Base-by-base conservation (phyloP, 2,888 invertebrate species). In the Harpalus rubripes region DNA sequence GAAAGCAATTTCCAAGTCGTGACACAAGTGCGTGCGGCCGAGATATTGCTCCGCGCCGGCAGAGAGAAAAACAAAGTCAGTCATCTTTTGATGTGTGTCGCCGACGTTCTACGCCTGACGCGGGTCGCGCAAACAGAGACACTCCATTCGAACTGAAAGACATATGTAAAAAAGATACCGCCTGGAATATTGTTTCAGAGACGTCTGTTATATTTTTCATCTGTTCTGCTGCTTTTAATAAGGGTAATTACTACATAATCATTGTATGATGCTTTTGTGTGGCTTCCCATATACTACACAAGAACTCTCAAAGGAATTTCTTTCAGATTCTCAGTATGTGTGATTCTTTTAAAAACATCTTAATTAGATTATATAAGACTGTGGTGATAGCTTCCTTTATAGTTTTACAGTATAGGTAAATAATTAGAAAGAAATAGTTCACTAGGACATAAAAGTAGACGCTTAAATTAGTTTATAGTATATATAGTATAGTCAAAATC, bases 11-110 rank as follows among this genome's bases (percentile, higher is more conserved):
- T 74, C 16, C 74, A 74, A 74, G 74, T 22, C 52, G 74, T 74
- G 74, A 74, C 74, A 74, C 44, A 52, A 74, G 18, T 74, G 44
- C 74, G 74, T 74, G 44, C 74, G 74, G 74, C 52, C 74, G 74
- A 74, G 74, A 74, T 74, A 74, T 74, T 74, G 56, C 74, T 56
- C 56, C 16, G 63, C 12, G 63, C 10, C 22, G 26, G 15, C 44
- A 26, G 44, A 74, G 44, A 74, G 74, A 74, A 74, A 74, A 74
- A 74, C 74, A 74, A 74, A 74, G 74, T 74, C 74, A 74, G 74
- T 74, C 74, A 74, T 74, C 74, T 74, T 72, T 74, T 74, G 74
- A 74, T 74, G 74, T 74, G 74, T 74, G 74, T 32, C 68, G 68
- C 56, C 44, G 10, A 18, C 74, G 16, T 72, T 72, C 41, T 22